phyloP scores from a whole-genome alignment of 2,113 vertebrate species.

The Bubo scandiacus region DNA sequence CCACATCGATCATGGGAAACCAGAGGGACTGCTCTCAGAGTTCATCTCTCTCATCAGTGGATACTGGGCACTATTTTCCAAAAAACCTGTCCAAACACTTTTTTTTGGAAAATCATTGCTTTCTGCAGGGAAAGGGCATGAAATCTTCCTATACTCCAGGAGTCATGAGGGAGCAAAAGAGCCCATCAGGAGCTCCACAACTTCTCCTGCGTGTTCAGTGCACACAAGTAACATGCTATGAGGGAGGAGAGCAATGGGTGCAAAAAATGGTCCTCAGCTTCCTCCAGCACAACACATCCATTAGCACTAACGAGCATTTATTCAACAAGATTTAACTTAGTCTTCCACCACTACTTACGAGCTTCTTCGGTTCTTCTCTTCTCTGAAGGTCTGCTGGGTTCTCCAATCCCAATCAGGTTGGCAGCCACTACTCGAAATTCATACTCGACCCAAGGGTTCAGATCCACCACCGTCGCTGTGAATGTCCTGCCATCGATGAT shows the following conservation, averaged over 20 bases:
- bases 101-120: not conserved
- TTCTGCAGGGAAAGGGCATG: not conserved
- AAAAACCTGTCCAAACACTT: not conserved
- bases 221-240: too few species aligned
- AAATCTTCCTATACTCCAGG: not conserved
- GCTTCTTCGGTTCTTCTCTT: constrained; percentile 92
- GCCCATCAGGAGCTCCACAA: not conserved
- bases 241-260: not conserved
- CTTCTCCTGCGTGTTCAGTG: not conserved
- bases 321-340: not conserved
- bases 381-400: constrained; percentile 92
- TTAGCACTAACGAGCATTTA: not conserved
- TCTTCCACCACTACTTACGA: constrained; percentile 75
- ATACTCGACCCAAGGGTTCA: constrained; percentile 97
- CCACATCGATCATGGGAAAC: not conserved
- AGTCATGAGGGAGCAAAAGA: not conserved
- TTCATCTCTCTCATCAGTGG: not conserved
- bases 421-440: constrained; percentile 92
- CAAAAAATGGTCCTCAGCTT: not conserved
- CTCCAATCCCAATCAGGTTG: constrained; percentile 92
- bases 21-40: not conserved
- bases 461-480: constrained; percentile 90
- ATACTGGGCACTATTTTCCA: not conserved
- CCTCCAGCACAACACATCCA: rapidly evolving
- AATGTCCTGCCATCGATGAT: constrained; percentile 86